Evolutionary conservation across 2,888 invertebrate genomes (phyloP).

Genomic region (Drosophila acutilabella): DNA sequence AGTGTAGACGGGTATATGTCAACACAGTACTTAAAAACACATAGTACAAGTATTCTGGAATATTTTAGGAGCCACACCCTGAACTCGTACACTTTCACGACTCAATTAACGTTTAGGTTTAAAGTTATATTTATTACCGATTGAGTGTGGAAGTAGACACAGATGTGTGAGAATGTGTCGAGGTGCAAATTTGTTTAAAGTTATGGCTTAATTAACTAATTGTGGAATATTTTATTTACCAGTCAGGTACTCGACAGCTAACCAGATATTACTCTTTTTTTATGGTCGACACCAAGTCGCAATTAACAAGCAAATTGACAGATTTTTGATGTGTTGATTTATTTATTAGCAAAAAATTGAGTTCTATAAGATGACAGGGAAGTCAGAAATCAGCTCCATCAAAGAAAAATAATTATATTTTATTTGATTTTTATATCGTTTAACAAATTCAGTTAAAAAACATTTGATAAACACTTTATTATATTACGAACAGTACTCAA

Average conservation of each 20-base stretch:
- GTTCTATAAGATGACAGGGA: no score
- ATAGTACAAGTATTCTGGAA: slow-evolving; percentile 11
- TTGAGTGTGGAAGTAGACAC: slow-evolving; percentile 9
- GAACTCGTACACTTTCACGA: slow-evolving; percentile 6
- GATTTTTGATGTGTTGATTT: background rate
- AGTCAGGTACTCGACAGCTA: slow-evolving; percentile 1
- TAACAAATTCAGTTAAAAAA: no score
- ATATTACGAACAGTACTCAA: background rate
- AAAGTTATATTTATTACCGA: slow-evolving; percentile 3
- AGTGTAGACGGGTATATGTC: slow-evolving; percentile 6
- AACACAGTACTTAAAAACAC: background rate
- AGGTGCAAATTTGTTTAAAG: slow-evolving; percentile 12
- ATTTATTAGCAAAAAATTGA: background rate
- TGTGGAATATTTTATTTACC: slow-evolving; percentile 10
- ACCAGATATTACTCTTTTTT: slow-evolving; percentile 1
- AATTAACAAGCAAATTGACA: background rate
- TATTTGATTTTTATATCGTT: no score
- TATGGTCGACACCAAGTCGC: background rate
- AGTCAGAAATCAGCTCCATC: no score
- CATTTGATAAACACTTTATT: background rate
- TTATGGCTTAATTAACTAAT: slow-evolving; percentile 11
- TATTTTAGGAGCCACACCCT: slow-evolving; percentile 11
- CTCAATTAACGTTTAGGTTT: slow-evolving; percentile 8
- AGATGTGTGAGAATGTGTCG: slow-evolving; percentile 5
- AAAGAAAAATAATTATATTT: no score